Conservation (phyloP, 2,113 vertebrate species). For the Alexandromys fortis region DNA sequence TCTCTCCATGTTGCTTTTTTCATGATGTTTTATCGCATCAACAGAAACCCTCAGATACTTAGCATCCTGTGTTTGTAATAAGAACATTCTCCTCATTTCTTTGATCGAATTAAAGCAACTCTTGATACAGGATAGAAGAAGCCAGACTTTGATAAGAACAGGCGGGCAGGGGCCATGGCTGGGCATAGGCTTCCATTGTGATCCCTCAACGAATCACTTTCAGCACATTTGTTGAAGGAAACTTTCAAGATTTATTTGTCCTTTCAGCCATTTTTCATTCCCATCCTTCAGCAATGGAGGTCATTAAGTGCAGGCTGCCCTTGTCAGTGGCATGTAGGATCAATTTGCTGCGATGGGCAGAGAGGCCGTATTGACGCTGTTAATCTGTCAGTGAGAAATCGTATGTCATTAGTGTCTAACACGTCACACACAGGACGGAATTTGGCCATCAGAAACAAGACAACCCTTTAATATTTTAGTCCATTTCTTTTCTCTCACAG, state of each 20-base stretch:
- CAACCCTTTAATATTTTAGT: conserved; percentile 60
- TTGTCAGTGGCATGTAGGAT: conserved; percentile 82
- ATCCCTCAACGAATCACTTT: conserved; percentile 32
- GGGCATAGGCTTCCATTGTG: conserved; percentile 38
- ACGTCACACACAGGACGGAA: conserved; percentile 59
- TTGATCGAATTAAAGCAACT: conserved; percentile 41
- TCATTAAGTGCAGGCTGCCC: conserved; percentile 81
- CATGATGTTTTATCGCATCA: background rate
- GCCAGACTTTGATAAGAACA: background rate
- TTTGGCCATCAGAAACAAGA: conserved; percentile 66
- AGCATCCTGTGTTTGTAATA: background rate
- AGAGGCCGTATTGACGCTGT: conserved; percentile 76
- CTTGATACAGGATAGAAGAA: background rate
- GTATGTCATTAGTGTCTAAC: conserved; percentile 76
- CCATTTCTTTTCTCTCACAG: conserved; percentile 29
- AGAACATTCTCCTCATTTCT: conserved; percentile 13
- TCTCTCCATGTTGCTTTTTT: background rate
- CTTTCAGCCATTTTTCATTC: conserved; percentile 80
- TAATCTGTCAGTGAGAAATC: conserved; percentile 80
- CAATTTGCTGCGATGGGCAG: conserved; percentile 80
- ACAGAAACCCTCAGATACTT: background rate
- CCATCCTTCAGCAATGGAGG: conserved; percentile 74
- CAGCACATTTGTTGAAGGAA: conserved; percentile 76
- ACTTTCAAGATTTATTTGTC: conserved; percentile 78
- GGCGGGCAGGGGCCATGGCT: background rate